Conservation (phyloP, 2,888 invertebrate genomes). For the Sinelater perroti region DNA sequence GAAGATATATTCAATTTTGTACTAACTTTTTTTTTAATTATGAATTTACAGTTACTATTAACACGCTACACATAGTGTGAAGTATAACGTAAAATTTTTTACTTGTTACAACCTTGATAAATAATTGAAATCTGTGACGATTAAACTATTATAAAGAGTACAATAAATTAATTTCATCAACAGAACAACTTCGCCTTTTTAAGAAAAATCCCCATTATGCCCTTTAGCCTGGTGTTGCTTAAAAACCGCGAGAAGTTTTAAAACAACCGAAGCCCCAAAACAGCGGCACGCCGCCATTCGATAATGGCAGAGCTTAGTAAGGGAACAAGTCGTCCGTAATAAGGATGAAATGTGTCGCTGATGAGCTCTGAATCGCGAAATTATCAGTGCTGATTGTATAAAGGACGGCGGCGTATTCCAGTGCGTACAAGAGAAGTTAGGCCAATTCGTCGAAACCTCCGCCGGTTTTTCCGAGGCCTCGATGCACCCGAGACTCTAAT, state of each 20-base stretch:
- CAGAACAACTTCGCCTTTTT: background rate
- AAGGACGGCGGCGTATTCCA: constrained; percentile 41
- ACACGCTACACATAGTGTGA: too few relatives aligned
- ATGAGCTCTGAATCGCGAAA: constrained; percentile 61
- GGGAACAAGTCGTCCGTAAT: constrained; percentile 59
- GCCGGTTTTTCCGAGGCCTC: too few relatives aligned
- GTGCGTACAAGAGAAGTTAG: constrained; percentile 28
- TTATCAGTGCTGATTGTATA: constrained; percentile 59
- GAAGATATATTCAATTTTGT: too few relatives aligned
- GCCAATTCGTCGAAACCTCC: constrained; percentile 19
- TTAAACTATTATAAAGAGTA: background rate
- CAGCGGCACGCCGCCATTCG: constrained; percentile 27
- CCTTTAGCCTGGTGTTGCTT: background rate
- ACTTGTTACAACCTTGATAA: too few relatives aligned
- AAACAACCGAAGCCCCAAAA: constrained; percentile 24
- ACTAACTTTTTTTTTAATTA: too few relatives aligned
- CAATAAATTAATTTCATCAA: background rate
- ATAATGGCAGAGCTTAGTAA: constrained; percentile 35
- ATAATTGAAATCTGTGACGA: background rate
- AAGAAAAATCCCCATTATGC: background rate
- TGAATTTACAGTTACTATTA: too few relatives aligned
- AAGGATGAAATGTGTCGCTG: constrained; percentile 60
- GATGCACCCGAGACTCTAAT: too few relatives aligned
- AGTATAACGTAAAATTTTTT: too few relatives aligned
- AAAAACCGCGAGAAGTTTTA: constrained; percentile 9